Base-by-base conservation (phyloP, 2,113 vertebrate species). In the Arothron firmamentum region DNA sequence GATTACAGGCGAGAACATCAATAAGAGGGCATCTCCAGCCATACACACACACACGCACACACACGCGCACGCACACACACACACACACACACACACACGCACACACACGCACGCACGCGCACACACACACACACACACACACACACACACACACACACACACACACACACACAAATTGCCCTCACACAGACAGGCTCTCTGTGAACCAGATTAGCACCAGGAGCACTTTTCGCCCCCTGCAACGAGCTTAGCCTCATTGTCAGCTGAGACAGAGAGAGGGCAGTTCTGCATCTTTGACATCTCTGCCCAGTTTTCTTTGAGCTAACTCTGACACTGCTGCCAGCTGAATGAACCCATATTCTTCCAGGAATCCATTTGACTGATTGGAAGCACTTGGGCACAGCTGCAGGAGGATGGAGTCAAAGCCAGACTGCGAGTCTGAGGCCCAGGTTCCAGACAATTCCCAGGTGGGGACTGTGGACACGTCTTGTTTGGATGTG, bases 1-100 rank as follows among this genome's bases (percentile, higher is more conserved):
- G 79, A 86, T 86, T 85, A 86, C 34, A 52, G 73, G 65, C 46
- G 17, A 52, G 65, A 68, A 61, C 65, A 68, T 53, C 72, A 77
- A 66, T 56, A 52, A 79, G 65, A 78, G 70, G 78, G 20, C 74
- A 74, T 57, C 61, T 59, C 54, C 18, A 42, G 59, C 50, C 56
- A 61, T 52, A 66, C 12, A 57, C 46, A 67, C 60, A 63, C n/a
- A 42, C 3, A 50, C 15, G 6, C 25, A 28, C 25, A 28, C 25
- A 28, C 6, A 54, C 42, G 54, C 13, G 31, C 46, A 56, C 25
- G 56, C 19, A 53, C 15, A 55, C 31, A 49, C 23, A 46, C 11
- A 55, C 42, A 43, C 6, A 52, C n/a, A 43, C 12, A 55, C 21
- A 23, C 21, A 23, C 21, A 23, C 20, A 62, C 48, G 65, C 59